Base-by-base conservation (phyloP, 2,797 vertebrate genomes). In the Leptatherina wallacei region DNA sequence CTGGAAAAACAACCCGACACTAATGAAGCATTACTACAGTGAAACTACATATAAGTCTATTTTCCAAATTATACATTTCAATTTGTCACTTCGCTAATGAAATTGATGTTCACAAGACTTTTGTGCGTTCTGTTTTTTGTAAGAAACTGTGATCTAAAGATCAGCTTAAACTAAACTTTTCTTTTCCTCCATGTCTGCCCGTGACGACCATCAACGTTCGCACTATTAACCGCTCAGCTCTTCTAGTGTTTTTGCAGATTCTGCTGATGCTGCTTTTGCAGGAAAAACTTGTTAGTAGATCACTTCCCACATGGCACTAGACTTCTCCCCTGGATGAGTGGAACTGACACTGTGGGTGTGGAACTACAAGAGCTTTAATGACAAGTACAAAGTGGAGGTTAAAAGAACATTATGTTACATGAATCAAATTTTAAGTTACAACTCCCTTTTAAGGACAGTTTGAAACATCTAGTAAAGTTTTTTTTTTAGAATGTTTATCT, bases 261-360 rank as follows among this genome's bases (percentile, higher is more conserved):
- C 27, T 55, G 52, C 65, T 51, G 22, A 65, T 24, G 30, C 49
- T 42, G 40, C 13, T 16, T 44, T 44, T 22, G 44, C 70, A 35
- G 38, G 22, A 57, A 73, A 76, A 54, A n/a, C 65, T 54, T 47
- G 62, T 71, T 60, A 57, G 13, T 2, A 29, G 61, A 60, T 67
- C 72, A 27, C 72, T 70, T 85, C 69, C 62, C 32, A 40, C 40
- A 35, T 18, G 18, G 38, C 27, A 2, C 44, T 49, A 18, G 4
- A 61, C 52, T 63, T 65, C 38, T 33, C n/a, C 32, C 59, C 49
- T 0, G 0, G 60, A 47, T n/a, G 40, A 42, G 22, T 35, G 7
- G 8, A 29, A 58, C 54, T 42, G 33, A 38, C 16, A 54, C 12
- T 27, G 16, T 35, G 6, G 55, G 16, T 33, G 27, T 20, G 58